A percentile compares a stretch with the other conserved stretches of the same genome.
These are phyloP conservation scores for Stichopus chloronotus DNA, from an alignment of 35 echinoderm and acorn worm species.

Conservation along the genomic window DNA sequence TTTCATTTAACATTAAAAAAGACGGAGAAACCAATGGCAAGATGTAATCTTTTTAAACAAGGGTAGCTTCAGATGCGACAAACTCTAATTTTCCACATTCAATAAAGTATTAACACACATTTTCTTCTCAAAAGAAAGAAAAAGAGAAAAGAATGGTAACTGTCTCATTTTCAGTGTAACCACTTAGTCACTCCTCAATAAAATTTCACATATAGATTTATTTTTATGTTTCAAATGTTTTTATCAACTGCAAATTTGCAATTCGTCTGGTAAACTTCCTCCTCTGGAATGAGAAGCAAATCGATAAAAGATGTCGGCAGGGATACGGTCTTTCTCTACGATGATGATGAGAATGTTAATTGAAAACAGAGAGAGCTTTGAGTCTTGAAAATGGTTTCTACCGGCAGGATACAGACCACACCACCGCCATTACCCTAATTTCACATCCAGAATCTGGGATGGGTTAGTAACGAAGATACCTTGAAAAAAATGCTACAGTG, in stretches of 20 bases:
- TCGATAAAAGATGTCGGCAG: not conserved
- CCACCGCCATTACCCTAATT: not conserved
- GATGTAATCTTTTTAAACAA: no score
- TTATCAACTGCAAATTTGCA: not conserved
- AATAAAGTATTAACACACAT: no score
- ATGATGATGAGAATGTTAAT: not conserved
- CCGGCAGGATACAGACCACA: conserved; percentile 25
- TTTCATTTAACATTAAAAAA: no score
- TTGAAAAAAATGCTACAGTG: not conserved
- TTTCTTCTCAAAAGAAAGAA: no score
- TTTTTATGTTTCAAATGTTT: no score
- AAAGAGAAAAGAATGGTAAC: no score
- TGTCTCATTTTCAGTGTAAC: no score
- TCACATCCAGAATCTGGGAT: not conserved
- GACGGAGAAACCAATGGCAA: no score
- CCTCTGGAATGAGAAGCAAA: not conserved
- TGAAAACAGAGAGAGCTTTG: not conserved
- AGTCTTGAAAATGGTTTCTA: not conserved
- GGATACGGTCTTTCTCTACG: not conserved
- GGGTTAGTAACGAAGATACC: not conserved
- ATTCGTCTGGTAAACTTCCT: not conserved
- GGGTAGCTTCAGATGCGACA: no score
- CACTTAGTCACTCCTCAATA: no score
- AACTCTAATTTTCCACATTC: no score
- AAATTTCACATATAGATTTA: no score